Evolutionary conservation across 2,113 vertebrate species (phyloP).

Genomic region (Xyrauchen texanus): DNA sequence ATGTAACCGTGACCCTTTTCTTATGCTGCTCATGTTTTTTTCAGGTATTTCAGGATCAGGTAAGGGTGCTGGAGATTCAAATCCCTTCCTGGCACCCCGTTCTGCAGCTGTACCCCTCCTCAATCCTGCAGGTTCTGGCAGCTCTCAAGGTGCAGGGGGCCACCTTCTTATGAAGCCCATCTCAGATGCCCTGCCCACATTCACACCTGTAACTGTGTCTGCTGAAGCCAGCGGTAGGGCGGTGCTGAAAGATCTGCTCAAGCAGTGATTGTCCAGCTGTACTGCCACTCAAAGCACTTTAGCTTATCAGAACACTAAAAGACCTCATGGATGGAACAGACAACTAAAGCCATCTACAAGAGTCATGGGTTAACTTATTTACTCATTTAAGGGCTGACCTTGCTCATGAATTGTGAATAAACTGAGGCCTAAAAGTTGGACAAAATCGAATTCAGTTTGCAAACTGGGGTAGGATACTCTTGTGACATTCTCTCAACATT

Average conservation of each 20-base stretch:
- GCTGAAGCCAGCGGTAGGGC: conserved; percentile 86
- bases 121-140: conserved; percentile 64
- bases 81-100: conserved; percentile 90
- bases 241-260: conserved; percentile 90
- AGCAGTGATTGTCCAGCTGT: conserved; percentile 74
- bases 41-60: conserved; percentile 60
- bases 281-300: conserved; percentile 55
- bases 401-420: background rate
- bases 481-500: conserved; percentile 13
- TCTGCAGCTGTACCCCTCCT: conserved; percentile 90
- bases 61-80: conserved; percentile 80
- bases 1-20: background rate
- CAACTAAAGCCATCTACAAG: background rate
- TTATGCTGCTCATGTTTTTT: background rate
- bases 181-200: conserved; percentile 86
- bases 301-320: conserved; percentile 50
- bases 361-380: background rate
- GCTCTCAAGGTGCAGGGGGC: conserved; percentile 65
- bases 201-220: conserved; percentile 90
- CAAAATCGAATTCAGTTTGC: background rate
- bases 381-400: background rate
- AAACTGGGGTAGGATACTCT: background rate
- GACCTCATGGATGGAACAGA: background rate
- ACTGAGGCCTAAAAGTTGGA: too few relatives aligned
- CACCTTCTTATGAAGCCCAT: conserved; percentile 97